phyloP scores from a whole-genome alignment of 2,113 vertebrate species.

The Plectropomus leopardus region DNA sequence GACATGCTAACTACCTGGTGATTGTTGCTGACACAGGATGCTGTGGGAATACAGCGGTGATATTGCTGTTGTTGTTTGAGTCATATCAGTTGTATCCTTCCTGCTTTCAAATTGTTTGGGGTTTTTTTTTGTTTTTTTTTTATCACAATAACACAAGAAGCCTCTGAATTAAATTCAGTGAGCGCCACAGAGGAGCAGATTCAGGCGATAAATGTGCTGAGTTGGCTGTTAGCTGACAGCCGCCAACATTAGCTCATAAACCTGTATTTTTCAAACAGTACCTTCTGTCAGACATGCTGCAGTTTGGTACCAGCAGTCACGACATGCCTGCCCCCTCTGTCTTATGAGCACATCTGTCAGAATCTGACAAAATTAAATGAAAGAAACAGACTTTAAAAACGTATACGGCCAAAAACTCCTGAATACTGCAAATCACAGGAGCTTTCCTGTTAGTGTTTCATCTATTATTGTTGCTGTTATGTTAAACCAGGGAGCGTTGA shows the following conservation, averaged over 20 bases:
- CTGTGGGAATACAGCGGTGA: not conserved
- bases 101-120: not conserved
- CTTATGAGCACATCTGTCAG: constrained; percentile 8
- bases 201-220: constrained; percentile 22
- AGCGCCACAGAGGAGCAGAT: constrained; percentile 25
- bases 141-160: constrained; percentile 2
- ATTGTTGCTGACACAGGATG: not conserved
- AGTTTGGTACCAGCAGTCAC: not conserved
- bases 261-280: constrained; percentile 7
- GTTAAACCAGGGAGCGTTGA: not conserved
- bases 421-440: not conserved
- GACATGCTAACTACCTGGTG: not conserved
- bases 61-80: constrained; percentile 2
- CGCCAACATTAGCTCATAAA: constrained; percentile 32
- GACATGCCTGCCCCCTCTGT: not conserved
- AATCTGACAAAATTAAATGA: not conserved
- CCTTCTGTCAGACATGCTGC: constrained; percentile 16
- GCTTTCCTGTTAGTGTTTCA: not conserved
- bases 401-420: not conserved
- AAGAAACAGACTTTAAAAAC: not conserved
- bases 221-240: constrained; percentile 34
- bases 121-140: no score
- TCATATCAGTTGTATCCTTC: not conserved
- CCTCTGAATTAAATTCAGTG: constrained; percentile 25
- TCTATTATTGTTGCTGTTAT: not conserved